A percentile compares a stretch with the other conserved stretches of the same genome.
These are phyloP conservation scores for Drosophila tanythrix DNA, from an alignment of 2,888 invertebrate species.

Conservation along the genomic window DNA sequence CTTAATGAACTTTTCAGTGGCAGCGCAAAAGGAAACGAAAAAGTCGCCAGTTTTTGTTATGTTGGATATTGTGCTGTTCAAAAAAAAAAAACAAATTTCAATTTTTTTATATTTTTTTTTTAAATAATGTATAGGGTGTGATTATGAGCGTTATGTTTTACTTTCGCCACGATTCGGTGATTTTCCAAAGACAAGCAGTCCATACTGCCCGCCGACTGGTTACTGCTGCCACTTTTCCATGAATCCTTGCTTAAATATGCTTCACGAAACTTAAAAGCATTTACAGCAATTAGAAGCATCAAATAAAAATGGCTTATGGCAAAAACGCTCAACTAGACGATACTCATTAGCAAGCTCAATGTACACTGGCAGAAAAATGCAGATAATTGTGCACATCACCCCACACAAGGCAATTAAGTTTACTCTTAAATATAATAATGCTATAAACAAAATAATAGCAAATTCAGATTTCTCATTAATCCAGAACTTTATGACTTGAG, in stretches of 20 bases:
- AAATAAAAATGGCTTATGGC: constrained; percentile 19
- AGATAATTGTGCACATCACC: not conserved
- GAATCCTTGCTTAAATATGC: constrained; percentile 70
- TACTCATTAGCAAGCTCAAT: constrained; percentile 10
- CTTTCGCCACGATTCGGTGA: constrained; percentile 58
- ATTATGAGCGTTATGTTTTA: constrained; percentile 56
- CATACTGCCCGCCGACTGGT: constrained; percentile 13
- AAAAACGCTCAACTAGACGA: constrained; percentile 5
- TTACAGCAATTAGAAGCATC: constrained; percentile 68
- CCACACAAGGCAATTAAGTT: not conserved
- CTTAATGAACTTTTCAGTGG: constrained; percentile 80
- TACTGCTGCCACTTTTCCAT: constrained; percentile 58
- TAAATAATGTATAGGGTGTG: constrained; percentile 48
- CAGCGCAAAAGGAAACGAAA: constrained; percentile 48
- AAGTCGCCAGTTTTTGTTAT: constrained; percentile 62
- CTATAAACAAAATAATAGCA: not conserved
- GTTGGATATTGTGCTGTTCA: constrained; percentile 62
- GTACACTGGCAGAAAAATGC: not conserved
- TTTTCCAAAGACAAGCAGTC: constrained; percentile 36
- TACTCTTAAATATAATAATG: not conserved
- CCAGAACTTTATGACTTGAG: not conserved
- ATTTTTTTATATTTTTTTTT: constrained; percentile 48
- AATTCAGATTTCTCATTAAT: not conserved
- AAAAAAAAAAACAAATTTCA: constrained; percentile 52
- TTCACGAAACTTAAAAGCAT: constrained; percentile 75